A percentile compares a stretch with the other conserved stretches of the same genome.
phyloP scores from a whole-genome alignment of 2,888 invertebrate species.

The Barypeithes pellucidus region DNA sequence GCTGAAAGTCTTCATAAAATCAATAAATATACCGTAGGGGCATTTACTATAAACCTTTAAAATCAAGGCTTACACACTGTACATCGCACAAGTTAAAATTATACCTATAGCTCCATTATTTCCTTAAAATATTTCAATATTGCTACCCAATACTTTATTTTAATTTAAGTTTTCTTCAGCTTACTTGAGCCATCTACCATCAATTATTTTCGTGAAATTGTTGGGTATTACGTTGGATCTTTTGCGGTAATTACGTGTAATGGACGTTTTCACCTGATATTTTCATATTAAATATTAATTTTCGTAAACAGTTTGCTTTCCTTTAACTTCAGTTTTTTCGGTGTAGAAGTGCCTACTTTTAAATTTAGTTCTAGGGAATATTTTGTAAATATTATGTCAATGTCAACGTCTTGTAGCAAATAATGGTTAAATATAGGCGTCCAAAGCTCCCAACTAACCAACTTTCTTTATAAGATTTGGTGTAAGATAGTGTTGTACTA shows the following conservation, averaged over 20 bases:
- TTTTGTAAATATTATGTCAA: no score
- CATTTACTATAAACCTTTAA: conserved; percentile 28
- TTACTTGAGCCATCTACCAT: conserved; percentile 24
- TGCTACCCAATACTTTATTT: conserved; percentile 37
- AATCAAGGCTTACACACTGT: conserved; percentile 36
- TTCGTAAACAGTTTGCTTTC: conserved; percentile 25
- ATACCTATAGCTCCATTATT: conserved; percentile 38
- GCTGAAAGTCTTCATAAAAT: conserved; percentile 28
- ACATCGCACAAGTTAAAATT: conserved; percentile 30
- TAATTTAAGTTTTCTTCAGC: conserved; percentile 42
- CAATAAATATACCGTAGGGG: conserved; percentile 38
- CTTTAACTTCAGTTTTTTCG: not conserved
- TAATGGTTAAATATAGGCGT: no score
- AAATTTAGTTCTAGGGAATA: not conserved
- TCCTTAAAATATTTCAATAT: conserved; percentile 45
- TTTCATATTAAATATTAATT: conserved; percentile 29
- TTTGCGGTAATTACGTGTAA: conserved; percentile 31
- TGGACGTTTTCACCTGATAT: conserved; percentile 32
- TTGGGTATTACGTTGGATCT: conserved; percentile 29
- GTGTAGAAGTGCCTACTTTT: not conserved
- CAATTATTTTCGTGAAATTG: conserved; percentile 32
- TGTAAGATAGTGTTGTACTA: no score
- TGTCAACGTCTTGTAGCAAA: no score
- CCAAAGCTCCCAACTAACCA: no score
- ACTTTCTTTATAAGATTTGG: no score